Percentiles rank a stretch among this genome's conserved stretches.
These are phyloP conservation scores for Cyclargus thomasi DNA, from an alignment of 1,140 invertebrate genomes.

Conservation along the genomic window DNA sequence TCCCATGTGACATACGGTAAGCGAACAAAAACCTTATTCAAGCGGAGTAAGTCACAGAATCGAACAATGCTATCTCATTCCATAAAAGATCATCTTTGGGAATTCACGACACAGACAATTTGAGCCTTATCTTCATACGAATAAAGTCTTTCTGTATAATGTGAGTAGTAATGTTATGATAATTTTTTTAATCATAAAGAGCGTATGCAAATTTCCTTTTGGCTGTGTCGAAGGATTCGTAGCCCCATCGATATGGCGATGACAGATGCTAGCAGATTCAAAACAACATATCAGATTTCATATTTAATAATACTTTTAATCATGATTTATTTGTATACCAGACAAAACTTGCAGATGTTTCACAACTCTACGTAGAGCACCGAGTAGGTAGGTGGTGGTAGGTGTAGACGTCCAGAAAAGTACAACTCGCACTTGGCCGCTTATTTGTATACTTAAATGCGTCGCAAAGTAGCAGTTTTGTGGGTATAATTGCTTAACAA, in stretches of 20 bases:
- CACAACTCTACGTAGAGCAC: neutral
- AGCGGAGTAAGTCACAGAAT: slow-evolving; percentile 8
- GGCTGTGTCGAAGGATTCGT: slow-evolving; percentile 41
- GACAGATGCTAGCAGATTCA: slow-evolving; percentile 57
- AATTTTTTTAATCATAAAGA: slow-evolving; percentile 66
- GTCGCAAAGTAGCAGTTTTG: no score
- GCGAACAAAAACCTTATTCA: slow-evolving; percentile 22
- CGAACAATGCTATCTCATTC: neutral
- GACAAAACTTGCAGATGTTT: neutral
- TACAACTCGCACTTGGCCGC: no score
- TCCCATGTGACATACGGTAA: slow-evolving; percentile 32
- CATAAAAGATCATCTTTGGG: neutral
- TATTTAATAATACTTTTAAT: slow-evolving; percentile 11
- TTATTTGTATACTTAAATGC: no score
- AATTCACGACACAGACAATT: neutral
- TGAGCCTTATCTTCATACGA: neutral
- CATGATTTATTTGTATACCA: neutral
- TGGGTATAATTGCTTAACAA: no score
- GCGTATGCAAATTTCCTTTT: slow-evolving; percentile 61
- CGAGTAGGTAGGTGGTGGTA: neutral
- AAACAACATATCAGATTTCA: slow-evolving; percentile 56
- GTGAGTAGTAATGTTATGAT: slow-evolving; percentile 49
- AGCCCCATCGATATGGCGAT: slow-evolving; percentile 54
- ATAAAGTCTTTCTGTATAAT: neutral
- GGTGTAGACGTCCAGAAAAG: no score